Conservation (phyloP, 2,797 vertebrate species). For the Coregonus suidteri region DNA sequence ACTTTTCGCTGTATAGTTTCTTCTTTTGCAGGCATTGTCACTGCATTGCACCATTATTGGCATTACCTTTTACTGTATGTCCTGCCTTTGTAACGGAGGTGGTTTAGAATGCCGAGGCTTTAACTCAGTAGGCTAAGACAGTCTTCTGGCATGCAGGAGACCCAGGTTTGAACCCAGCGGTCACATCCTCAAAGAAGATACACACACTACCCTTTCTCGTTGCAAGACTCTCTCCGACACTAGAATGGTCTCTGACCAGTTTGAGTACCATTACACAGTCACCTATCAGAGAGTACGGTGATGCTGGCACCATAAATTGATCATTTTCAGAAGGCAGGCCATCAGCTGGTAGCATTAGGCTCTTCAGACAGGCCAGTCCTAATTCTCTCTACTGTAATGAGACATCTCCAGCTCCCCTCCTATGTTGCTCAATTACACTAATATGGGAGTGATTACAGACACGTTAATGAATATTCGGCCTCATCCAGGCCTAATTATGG, state of each 20-base stretch:
- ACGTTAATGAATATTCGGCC: constrained; percentile 64
- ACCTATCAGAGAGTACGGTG: not conserved
- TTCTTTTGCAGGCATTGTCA: too few species aligned
- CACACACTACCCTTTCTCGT: not conserved
- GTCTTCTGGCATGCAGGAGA: not conserved
- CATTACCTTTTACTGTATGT: not conserved
- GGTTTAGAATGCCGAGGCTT: not conserved
- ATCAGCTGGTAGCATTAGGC: not conserved
- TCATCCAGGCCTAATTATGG: constrained; percentile 47
- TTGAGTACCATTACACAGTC: not conserved
- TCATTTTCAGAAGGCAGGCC: not conserved
- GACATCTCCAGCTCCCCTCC: constrained; percentile 43
- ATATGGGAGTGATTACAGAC: constrained; percentile 63
- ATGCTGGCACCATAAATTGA: not conserved
- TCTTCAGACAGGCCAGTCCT: not conserved
- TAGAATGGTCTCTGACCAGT: not conserved
- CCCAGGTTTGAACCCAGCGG: not conserved
- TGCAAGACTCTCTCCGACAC: not conserved
- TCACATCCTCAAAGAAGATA: not conserved
- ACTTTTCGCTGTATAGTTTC: not conserved
- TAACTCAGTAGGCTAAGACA: not conserved
- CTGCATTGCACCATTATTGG: not conserved
- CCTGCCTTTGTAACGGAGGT: too few species aligned
- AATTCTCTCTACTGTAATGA: constrained; percentile 50
- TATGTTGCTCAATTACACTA: constrained; percentile 54